Conservation (phyloP, 2,113 vertebrate species). For the Lipophrys pholis region DNA sequence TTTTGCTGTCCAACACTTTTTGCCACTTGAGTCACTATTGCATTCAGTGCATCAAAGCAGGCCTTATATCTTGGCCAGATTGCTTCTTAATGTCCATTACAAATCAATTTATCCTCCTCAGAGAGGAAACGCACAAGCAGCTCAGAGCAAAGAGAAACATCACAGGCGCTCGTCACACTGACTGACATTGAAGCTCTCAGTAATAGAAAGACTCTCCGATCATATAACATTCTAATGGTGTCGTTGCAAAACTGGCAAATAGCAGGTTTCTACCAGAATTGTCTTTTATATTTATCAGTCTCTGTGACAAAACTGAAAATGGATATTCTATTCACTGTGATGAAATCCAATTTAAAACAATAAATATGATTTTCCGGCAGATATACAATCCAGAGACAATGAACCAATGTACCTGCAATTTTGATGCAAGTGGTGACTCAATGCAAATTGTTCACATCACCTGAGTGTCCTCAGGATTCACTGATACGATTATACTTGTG, state of each 20-base stretch:
- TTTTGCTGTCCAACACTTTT: neutral
- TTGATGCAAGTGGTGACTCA: too few species aligned
- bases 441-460: too few species aligned
- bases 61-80: conserved; percentile 13
- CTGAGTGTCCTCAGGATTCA: too few species aligned
- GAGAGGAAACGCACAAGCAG: conserved; percentile 25
- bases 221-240: neutral
- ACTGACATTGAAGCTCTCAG: neutral
- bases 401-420: too few species aligned
- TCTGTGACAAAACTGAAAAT: too few species aligned
- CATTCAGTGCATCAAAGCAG: conserved; percentile 26
- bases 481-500: too few species aligned
- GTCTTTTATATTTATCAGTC: too few species aligned
- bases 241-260: conserved; percentile 1
- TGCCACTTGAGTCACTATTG: neutral
- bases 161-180: conserved; percentile 5
- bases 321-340: too few species aligned
- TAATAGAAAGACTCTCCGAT: neutral
- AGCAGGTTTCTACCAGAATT: neutral
- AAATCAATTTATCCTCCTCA: conserved; percentile 35
- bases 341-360: too few species aligned
- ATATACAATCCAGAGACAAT: too few species aligned
- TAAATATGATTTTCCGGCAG: too few species aligned
- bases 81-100: neutral
- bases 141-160: neutral